Conservation (phyloP, 1,140 invertebrate genomes). For the Cydia splendana region DNA sequence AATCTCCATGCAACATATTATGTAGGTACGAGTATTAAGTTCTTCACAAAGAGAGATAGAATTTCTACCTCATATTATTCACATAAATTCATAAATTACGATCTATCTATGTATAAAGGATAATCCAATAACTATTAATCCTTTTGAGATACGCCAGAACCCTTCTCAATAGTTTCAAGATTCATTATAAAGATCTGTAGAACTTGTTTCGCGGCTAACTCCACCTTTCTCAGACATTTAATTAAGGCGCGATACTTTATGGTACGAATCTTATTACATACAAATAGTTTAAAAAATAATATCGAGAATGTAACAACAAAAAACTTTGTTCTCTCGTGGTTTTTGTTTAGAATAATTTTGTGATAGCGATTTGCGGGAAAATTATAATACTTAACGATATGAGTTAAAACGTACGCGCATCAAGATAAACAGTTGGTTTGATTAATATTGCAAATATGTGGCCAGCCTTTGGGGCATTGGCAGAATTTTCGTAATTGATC, state of each 20-base stretch:
- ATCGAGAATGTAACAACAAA: background rate
- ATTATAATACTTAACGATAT: background rate
- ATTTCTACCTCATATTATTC: background rate
- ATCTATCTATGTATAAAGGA: background rate
- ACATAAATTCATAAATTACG: background rate
- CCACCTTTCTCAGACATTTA: conserved; percentile 66
- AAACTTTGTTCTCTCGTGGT: background rate
- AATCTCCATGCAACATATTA: no score
- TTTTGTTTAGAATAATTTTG: background rate
- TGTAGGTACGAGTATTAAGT: no score
- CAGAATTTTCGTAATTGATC: background rate
- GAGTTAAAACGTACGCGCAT: no score
- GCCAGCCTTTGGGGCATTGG: background rate
- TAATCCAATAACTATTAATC: conserved; percentile 18
- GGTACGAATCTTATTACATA: conserved; percentile 45
- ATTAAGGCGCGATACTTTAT: conserved; percentile 70
- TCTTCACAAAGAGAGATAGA: background rate
- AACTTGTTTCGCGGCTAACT: conserved; percentile 55
- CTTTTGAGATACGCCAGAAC: background rate
- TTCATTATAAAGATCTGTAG: conserved; percentile 42
- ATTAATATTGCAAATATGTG: background rate
- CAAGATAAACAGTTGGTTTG: background rate
- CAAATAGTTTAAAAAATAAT: conserved; percentile 36
- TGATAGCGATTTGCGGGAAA: background rate
- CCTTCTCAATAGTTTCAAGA: conserved; percentile 44